phyloP scores from a whole-genome alignment of 2,797 vertebrate species.

The Dermochelys coriacea region DNA sequence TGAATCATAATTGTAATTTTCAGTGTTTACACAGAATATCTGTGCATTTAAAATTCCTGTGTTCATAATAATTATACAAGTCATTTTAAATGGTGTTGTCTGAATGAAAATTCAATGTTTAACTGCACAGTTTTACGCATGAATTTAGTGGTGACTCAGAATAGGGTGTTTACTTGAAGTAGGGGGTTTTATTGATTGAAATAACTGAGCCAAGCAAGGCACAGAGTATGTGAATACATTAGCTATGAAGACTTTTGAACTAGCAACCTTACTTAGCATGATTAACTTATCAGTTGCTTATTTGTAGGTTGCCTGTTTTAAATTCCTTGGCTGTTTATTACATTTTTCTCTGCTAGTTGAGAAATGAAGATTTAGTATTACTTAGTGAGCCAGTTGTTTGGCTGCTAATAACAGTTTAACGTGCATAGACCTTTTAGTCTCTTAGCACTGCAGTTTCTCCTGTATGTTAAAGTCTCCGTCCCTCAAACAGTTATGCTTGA shows the following conservation, averaged over 20 bases:
- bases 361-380: slow-evolving; percentile 21
- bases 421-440: slow-evolving; percentile 11
- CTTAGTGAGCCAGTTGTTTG: slow-evolving; percentile 30
- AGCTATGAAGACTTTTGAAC: slow-evolving; percentile 43
- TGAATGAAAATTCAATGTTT: slow-evolving; percentile 27
- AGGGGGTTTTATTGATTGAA: slow-evolving; percentile 26
- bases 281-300: slow-evolving; percentile 19
- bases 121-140: slow-evolving; percentile 42
- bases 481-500: background rate
- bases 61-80: background rate
- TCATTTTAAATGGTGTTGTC: slow-evolving; percentile 41
- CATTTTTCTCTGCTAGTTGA: slow-evolving; percentile 1
- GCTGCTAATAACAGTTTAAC: slow-evolving; percentile 22
- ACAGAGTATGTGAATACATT: background rate
- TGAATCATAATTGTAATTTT: slow-evolving; percentile 71
- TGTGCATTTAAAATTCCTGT: slow-evolving; percentile 17
- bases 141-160: slow-evolving; percentile 39
- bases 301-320: slow-evolving; percentile 26
- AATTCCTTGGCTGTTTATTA: slow-evolving; percentile 17
- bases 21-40: slow-evolving; percentile 63
- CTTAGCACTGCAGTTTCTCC: slow-evolving; percentile 18
- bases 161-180: slow-evolving; percentile 33
- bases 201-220: slow-evolving; percentile 24
- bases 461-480: background rate
- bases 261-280: background rate